Evolutionary conservation across 2,888 invertebrate species (phyloP).

Genomic region (Lydus trimaculatus): DNA sequence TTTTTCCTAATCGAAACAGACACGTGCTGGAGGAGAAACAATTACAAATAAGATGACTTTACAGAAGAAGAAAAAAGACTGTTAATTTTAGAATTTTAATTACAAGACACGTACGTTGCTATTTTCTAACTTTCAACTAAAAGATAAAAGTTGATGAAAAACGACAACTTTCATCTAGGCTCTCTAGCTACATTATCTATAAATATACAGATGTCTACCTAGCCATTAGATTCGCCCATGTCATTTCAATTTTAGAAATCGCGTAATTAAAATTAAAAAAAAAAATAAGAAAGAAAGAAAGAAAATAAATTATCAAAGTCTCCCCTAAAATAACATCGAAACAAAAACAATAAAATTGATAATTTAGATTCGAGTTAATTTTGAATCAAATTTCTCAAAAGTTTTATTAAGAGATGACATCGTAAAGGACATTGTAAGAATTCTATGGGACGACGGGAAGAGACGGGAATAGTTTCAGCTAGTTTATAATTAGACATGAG

Average conservation of each 20-base stretch:
- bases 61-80: no score
- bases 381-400: not conserved
- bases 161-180: not conserved
- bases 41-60: no score
- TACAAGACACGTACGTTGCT: not conserved
- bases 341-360: not conserved
- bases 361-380: not conserved
- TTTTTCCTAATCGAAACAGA: not conserved
- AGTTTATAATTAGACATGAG: conserved; percentile 15
- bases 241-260: not conserved
- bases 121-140: not conserved
- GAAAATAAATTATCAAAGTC: no score
- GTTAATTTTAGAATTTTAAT: no score
- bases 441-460: conserved; percentile 20
- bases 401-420: not conserved
- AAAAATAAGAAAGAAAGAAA: no score
- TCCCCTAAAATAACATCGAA: not conserved
- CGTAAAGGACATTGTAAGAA: not conserved
- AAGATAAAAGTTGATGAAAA: conserved; percentile 1
- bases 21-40: not conserved
- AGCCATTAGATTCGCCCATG: not conserved
- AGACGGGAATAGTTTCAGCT: conserved; percentile 25
- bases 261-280: no score
- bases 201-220: not conserved
- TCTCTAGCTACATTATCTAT: not conserved